phyloP scores from a whole-genome alignment of 2,113 vertebrate genomes.

The Chroicocephalus ridibundus region DNA sequence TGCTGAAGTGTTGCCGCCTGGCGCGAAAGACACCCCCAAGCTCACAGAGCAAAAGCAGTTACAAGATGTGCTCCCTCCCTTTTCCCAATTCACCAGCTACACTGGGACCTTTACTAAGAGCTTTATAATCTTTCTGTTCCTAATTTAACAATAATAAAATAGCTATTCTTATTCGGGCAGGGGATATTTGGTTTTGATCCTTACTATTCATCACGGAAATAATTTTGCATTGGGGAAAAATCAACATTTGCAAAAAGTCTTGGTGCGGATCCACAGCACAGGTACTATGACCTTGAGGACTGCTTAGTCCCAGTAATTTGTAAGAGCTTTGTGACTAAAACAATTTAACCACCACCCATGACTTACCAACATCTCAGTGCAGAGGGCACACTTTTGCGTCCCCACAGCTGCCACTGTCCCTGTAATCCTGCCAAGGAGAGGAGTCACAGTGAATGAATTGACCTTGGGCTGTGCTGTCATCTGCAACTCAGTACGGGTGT shows the following conservation, averaged over 20 bases:
- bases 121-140: background rate
- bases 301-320: background rate
- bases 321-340: background rate
- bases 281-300: background rate
- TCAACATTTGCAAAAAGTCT: background rate
- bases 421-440: background rate
- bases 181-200: background rate
- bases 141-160: background rate
- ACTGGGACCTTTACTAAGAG: background rate
- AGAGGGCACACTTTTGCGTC: background rate
- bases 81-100: background rate
- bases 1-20: background rate
- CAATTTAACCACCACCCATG: background rate
- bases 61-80: background rate
- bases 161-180: background rate
- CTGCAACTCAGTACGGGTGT: background rate
- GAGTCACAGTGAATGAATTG: accelerated
- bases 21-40: background rate
- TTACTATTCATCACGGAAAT: background rate
- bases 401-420: background rate
- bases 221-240: background rate
- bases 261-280: background rate
- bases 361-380: background rate
- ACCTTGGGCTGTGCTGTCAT: background rate
- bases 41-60: background rate